These are phyloP conservation scores for Choloepus didactylus DNA, from an alignment of 2,797 vertebrate species.

Conservation along the genomic window DNA sequence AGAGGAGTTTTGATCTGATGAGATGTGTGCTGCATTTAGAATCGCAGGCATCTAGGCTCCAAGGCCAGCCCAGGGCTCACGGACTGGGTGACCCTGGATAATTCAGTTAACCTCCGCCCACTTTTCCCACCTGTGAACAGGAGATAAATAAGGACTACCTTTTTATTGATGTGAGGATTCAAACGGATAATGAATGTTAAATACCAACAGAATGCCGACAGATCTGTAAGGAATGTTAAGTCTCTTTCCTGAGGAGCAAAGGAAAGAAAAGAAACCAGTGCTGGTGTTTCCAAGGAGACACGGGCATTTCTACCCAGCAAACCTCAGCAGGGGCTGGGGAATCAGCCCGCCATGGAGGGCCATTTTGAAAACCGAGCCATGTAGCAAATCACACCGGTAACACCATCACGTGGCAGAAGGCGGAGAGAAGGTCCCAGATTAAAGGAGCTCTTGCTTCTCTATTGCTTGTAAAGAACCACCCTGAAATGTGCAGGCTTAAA, in stretches of 20 bases:
- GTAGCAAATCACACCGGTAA: neutral
- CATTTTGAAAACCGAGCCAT: neutral
- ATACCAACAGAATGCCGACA: neutral
- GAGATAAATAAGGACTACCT: neutral
- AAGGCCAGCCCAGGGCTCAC: no score
- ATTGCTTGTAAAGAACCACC: neutral
- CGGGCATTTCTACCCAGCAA: neutral
- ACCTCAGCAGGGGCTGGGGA: neutral
- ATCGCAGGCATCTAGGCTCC: neutral
- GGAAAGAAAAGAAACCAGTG: neutral
- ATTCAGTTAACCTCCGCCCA: neutral
- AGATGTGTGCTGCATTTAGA: neutral
- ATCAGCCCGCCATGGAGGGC: neutral
- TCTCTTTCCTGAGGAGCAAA: neutral
- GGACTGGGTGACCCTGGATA: neutral
- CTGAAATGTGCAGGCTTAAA: neutral
- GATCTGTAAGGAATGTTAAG: neutral
- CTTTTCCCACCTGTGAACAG: neutral
- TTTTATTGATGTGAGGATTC: neutral
- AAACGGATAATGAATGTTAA: neutral
- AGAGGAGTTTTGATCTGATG: neutral
- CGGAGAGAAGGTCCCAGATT: neutral
- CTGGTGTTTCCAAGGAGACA: neutral
- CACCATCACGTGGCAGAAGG: neutral
- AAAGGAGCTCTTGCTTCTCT: neutral